These are phyloP conservation scores for Amphipyra berbera DNA, from an alignment of 2,888 invertebrate genomes.

Conservation along the genomic window DNA sequence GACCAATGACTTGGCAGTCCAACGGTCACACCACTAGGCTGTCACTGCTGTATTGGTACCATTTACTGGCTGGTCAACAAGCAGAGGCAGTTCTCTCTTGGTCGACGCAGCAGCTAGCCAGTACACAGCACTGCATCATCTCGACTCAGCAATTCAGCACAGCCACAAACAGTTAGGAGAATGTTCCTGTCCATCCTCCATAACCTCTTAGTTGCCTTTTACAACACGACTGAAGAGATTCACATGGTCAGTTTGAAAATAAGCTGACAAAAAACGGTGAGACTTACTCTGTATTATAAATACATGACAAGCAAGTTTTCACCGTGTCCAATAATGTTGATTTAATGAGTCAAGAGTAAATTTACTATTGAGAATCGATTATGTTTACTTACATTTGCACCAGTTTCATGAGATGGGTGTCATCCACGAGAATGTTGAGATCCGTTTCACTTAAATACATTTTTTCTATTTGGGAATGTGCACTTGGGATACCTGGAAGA, in stretches of 20 bases:
- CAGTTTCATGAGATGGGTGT: slow-evolving; percentile 88
- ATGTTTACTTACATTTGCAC: slow-evolving; percentile 89
- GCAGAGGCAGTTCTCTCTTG: too few relatives aligned
- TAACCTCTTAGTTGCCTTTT: too few relatives aligned
- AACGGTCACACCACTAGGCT: too few relatives aligned
- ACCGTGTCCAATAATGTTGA: neutral
- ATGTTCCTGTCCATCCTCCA: too few relatives aligned
- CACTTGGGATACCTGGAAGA: slow-evolving; percentile 80
- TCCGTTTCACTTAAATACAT: slow-evolving; percentile 90
- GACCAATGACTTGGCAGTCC: too few relatives aligned
- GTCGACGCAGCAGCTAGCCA: too few relatives aligned
- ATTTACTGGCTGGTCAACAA: too few relatives aligned
- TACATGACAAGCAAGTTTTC: neutral
- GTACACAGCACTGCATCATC: too few relatives aligned
- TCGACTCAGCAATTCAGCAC: too few relatives aligned
- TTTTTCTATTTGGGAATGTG: slow-evolving; percentile 79
- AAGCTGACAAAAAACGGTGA: neutral
- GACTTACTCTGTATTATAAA: neutral
- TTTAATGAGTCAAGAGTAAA: neutral
- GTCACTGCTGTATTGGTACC: too few relatives aligned
- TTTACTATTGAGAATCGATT: neutral
- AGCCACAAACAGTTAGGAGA: too few relatives aligned
- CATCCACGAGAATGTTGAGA: slow-evolving; percentile 89
- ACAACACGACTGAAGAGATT: neutral
- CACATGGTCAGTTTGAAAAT: neutral